These are phyloP conservation scores for Drosophila kanekoi DNA, from an alignment of 2,888 invertebrate species.

Conservation along the genomic window DNA sequence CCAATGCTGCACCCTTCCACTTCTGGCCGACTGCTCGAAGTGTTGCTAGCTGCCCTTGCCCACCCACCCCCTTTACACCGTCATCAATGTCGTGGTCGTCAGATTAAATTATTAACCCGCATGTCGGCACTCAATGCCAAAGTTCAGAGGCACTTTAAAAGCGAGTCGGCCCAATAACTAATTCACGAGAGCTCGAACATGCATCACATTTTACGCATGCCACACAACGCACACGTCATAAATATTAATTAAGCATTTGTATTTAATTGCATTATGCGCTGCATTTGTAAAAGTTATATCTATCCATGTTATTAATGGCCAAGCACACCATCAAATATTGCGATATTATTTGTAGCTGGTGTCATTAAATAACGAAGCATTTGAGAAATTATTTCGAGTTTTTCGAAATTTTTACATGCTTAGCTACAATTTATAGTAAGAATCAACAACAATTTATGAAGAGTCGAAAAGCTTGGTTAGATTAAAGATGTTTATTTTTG, in stretches of 20 bases:
- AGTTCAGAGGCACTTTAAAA: constrained; percentile 41
- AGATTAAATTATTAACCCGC: constrained; percentile 64
- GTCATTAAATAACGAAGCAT: too few relatives aligned
- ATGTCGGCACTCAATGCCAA: constrained; percentile 52
- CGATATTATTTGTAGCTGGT: background rate
- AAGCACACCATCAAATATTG: background rate
- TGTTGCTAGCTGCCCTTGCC: background rate
- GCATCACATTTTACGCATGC: constrained; percentile 53
- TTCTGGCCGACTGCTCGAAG: constrained; percentile 11
- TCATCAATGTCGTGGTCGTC: constrained; percentile 34
- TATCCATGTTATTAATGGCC: background rate
- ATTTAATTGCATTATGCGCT: constrained; percentile 32
- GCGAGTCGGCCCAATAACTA: constrained; percentile 50
- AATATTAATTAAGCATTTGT: constrained; percentile 70
- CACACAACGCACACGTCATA: constrained; percentile 47
- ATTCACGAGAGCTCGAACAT: constrained; percentile 58
- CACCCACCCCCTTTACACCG: background rate
- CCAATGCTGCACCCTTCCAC: background rate
- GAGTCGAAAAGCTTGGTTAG: too few relatives aligned
- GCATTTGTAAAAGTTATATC: constrained; percentile 1
- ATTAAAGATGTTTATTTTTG: too few relatives aligned
- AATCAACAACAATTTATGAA: too few relatives aligned
- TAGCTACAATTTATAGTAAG: too few relatives aligned
- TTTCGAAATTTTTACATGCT: too few relatives aligned
- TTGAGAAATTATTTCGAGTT: too few relatives aligned